These are phyloP conservation scores for Trematomus loennbergii DNA, from an alignment of 2,113 vertebrate genomes.

Conservation along the genomic window DNA sequence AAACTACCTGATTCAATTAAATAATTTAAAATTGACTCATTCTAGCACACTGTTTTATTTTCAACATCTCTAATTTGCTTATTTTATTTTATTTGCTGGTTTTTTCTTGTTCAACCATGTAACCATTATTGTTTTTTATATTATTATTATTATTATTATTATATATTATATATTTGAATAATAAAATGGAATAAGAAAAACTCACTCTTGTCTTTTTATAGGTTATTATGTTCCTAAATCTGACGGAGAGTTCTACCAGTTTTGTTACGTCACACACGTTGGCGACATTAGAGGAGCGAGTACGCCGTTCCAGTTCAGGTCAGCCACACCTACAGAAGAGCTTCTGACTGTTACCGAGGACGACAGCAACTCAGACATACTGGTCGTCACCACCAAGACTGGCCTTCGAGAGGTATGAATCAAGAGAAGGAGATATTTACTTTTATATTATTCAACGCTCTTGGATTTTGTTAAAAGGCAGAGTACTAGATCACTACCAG, in stretches of 20 bases:
- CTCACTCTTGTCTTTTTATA: conserved; percentile 58
- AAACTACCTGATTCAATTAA: not conserved
- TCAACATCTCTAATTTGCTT: too few relatives aligned
- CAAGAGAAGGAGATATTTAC: not conserved
- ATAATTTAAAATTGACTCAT: too few relatives aligned
- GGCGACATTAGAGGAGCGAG: conserved; percentile 98
- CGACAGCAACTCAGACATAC: conserved; percentile 96
- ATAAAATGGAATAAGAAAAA: not conserved
- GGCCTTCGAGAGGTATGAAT: conserved; percentile 92
- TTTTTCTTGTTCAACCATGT: too few relatives aligned
- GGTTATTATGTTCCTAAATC: conserved; percentile 98
- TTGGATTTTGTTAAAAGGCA: too few relatives aligned
- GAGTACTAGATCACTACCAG: not conserved
- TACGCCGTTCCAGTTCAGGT: conserved; percentile 97
- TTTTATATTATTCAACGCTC: not conserved
- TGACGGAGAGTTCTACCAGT: conserved; percentile 99
- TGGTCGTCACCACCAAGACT: conserved; percentile 97
- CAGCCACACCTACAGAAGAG: conserved; percentile 93
- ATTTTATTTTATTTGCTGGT: too few relatives aligned
- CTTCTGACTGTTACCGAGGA: conserved; percentile 95
- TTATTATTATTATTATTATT: too few relatives aligned
- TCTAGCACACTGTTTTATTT: too few relatives aligned
- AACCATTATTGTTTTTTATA: too few relatives aligned
- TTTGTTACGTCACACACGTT: conserved; percentile 96
- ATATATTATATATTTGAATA: too few relatives aligned